Base-by-base conservation (phyloP, 2,797 vertebrate species). In the Phataginus tricuspis region DNA sequence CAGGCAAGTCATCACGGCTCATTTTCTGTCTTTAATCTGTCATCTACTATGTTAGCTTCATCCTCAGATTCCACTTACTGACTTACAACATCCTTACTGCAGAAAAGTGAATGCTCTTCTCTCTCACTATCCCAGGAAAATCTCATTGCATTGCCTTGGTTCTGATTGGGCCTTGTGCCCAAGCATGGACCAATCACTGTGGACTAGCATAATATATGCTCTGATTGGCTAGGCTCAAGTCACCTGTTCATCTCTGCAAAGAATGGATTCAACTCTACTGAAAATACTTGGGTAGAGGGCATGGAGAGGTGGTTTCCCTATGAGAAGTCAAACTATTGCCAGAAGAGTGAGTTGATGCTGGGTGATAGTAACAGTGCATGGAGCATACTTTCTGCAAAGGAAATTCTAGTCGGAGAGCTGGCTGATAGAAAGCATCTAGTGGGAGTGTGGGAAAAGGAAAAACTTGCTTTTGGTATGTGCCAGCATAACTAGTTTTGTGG, bases 371-470 rank as follows among this genome's bases (percentile, higher is more conserved):
- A 49, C 18, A 21, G 29, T 15, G 39, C 34, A 3, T 0, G 0
- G 39, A 16, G 86, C 80, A 71, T 49, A 72, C 27, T 96, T 94
- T 75, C 94, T 86, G 86, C 64, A 31, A 68, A 91, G 64, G 42
- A 51, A 85, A 90, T 64, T 82, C 66, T 71, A 72, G 57, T 78
- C 71, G 23, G 74, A 45, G 39, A 75, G 37, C 61, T 94, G 78
- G 77, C 71, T 66, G 39, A n/a, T 72, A 68, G 6, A 85, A 82
- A 90, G n/a, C n/a, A 83, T 49, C 72, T 37, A 78, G 55, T 29
- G 77, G 80, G 31, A 94, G 55, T 64, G 74, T 77, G 49, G 66
- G 83, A 29, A 53, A 94, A 59, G 66, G 34, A 13, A 29, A 84
- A 57, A 59, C 25, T 87, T 55, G 71, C 53, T 51, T 94, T 93